Base-by-base conservation (phyloP, 1,140 invertebrate genomes). In the Brachionus manjavacas region DNA sequence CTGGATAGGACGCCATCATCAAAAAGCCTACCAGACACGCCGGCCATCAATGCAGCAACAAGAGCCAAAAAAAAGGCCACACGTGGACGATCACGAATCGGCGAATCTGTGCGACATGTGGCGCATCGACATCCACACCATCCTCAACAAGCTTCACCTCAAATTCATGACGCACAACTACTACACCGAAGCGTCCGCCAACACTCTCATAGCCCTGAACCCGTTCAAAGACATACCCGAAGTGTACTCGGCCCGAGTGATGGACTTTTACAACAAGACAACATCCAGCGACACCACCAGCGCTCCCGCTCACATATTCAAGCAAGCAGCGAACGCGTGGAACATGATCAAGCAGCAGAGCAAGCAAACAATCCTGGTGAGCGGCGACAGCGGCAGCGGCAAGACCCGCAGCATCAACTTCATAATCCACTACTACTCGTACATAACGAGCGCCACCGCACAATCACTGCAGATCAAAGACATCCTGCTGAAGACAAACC, bases 401-500 rank as follows among this genome's bases (percentile, higher is more conserved):
- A 72, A 72, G 16, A 72, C 68, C 9, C 14, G n/a, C 20, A 43
- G 11, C n/a, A 72, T 72, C 16, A 72, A 72, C 16, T 41, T 72
- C 9, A 72, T 41, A 72, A 72, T 72, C 16, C 35, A 23, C 4
- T 72, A 72, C 68, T 72, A 72, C 31, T n/a, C 68, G 3, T n/a
- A 72, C 39, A 72, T 41, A 16, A 72, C 68, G 11, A 7, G 39
- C 1, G 39, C 39, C 16, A 72, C 14, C 11, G 2, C 4, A 46
- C 0, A 20, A 14, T 72, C 68, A 1, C 20, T 72, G 88, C 96
- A 97, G 91, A 91, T 98, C 84, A 92, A 72, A 41, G 8, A 43
- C 39, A 72, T 72, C 4, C 35, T 72, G 3, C 39, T 98, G 74
- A 95, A 98, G 91, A 96, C 96, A 1, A 99, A 99, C 92, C 96